Percentiles rank a stretch among this genome's conserved stretches.
phyloP scores from a whole-genome alignment of 2,888 invertebrate genomes.

The Trissolcus japonicus region DNA sequence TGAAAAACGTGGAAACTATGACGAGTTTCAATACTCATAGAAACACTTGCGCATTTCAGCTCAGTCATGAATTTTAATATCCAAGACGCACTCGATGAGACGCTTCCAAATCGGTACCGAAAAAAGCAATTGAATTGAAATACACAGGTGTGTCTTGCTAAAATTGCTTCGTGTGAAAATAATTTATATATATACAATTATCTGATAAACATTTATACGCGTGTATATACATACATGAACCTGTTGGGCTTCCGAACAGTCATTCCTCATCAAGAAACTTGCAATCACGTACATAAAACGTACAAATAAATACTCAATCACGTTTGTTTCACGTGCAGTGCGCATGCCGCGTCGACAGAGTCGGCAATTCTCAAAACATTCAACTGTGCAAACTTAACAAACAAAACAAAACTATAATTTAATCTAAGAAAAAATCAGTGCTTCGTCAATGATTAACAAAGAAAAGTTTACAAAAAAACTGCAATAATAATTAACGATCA shows the following conservation, averaged over 20 bases:
- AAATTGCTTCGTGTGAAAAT: slow-evolving; percentile 68
- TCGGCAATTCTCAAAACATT: slow-evolving; percentile 24
- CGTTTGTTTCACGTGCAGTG: slow-evolving; percentile 1
- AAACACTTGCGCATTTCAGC: slow-evolving; percentile 16
- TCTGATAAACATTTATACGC: slow-evolving; percentile 28
- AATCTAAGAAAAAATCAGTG: slow-evolving; percentile 11
- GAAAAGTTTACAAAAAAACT: slow-evolving; percentile 6
- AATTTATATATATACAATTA: slow-evolving; percentile 71
- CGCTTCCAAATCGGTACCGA: no score
- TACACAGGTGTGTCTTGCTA: slow-evolving; percentile 10
- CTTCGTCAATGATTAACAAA: slow-evolving; percentile 5
- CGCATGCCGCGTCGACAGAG: slow-evolving; percentile 4
- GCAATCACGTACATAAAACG: slow-evolving; percentile 13
- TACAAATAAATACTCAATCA: slow-evolving; percentile 41
- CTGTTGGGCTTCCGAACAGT: slow-evolving; percentile 16
- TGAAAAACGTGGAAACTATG: slow-evolving; percentile 37
- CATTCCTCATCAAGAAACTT: slow-evolving; percentile 13
- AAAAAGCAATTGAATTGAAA: no score
- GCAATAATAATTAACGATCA: slow-evolving; percentile 10
- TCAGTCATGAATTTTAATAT: slow-evolving; percentile 1
- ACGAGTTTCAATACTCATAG: slow-evolving; percentile 35
- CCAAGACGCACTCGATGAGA: no score
- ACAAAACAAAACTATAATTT: slow-evolving; percentile 39
- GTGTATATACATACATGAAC: slow-evolving; percentile 9
- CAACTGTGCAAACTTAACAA: slow-evolving; percentile 50